Evolutionary conservation across 1,140 invertebrate genomes (phyloP).

Genomic region (Heliconius himera): DNA sequence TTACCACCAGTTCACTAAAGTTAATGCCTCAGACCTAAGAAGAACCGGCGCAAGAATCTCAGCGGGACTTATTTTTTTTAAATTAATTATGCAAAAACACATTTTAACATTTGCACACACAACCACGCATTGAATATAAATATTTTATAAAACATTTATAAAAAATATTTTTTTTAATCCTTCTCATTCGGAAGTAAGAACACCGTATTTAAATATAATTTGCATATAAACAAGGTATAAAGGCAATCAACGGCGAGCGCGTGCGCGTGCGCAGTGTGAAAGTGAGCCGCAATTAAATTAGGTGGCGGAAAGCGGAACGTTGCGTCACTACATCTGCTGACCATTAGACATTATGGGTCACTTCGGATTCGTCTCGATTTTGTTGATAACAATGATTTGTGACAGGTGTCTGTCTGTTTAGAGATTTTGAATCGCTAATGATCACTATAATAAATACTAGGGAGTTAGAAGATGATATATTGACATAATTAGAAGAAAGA

Average conservation of each 20-base stretch:
- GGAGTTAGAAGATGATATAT: not conserved
- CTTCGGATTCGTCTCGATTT: not conserved
- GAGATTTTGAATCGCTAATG: not conserved
- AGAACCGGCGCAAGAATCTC: too few species aligned
- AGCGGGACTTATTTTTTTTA: too few species aligned
- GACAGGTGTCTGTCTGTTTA: slow-evolving; percentile 6
- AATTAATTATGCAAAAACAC: too few species aligned
- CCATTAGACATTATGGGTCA: slow-evolving; percentile 16
- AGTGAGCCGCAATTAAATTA: slow-evolving; percentile 46
- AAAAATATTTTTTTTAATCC: slow-evolving; percentile 11
- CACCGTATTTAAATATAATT: slow-evolving; percentile 21
- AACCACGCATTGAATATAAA: not conserved
- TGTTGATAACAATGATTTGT: not conserved
- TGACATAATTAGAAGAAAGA: not conserved
- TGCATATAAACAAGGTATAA: slow-evolving; percentile 33
- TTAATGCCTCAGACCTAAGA: too few species aligned
- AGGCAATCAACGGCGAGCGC: slow-evolving; percentile 12
- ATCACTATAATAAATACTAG: not conserved
- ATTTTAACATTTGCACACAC: too few species aligned
- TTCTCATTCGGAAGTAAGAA: slow-evolving; percentile 24
- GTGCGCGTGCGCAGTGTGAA: slow-evolving; percentile 44
- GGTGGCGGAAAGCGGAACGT: slow-evolving; percentile 52
- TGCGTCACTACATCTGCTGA: slow-evolving; percentile 45
- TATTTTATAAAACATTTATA: not conserved
- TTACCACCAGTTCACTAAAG: too few species aligned